Evolutionary conservation across 2,113 vertebrate genomes (phyloP), one percentile per base, ranked within the genome.

Genomic region (Hystrix brachyura): DNA sequence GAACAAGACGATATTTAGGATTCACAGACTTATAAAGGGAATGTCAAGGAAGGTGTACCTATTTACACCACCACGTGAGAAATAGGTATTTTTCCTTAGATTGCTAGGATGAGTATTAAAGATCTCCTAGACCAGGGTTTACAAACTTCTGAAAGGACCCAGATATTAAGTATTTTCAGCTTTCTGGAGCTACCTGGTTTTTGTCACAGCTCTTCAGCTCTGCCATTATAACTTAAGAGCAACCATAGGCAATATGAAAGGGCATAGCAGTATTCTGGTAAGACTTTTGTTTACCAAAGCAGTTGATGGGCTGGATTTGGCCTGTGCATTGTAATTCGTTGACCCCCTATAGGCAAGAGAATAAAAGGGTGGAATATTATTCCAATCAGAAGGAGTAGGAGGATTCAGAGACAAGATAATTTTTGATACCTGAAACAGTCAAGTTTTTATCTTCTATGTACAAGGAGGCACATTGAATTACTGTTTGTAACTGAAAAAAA

Each of bases 251-350:
- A 69, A 74, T 92, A 57, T 78, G 25, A 76, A 93, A 94, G 48
- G 38, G 19, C 34, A 84, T 48, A 59, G 38, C 34, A 84, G 43
- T 90, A 27, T 86, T 83, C 81, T 46, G 94, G 7, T 96, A 82
- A 90, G 92, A 81, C 34, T 80, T 72, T 93, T 78, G 81, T 94
- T 95, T 93, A 81, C 62, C 11, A 62, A 38, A 81, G 89, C 29
- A 72, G 13, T 11, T 83, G 29, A 25, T 64, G 23, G 81, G 32
- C 65, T 94, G 7, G 6, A 64, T 67, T 87, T 91, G 59, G 23
- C 13, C 53, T 62, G 10, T 72, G 53, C 62, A 18, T 60, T 92
- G 0, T 32, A 80, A 43, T 80, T 82, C 92, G 48, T 51, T 25
- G 2, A 87, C 38, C 15, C 25, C 29, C 7, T 94, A 53, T 72